Evolutionary conservation across 1,140 invertebrate genomes (phyloP).

Genomic region (Bradysia coprophila): DNA sequence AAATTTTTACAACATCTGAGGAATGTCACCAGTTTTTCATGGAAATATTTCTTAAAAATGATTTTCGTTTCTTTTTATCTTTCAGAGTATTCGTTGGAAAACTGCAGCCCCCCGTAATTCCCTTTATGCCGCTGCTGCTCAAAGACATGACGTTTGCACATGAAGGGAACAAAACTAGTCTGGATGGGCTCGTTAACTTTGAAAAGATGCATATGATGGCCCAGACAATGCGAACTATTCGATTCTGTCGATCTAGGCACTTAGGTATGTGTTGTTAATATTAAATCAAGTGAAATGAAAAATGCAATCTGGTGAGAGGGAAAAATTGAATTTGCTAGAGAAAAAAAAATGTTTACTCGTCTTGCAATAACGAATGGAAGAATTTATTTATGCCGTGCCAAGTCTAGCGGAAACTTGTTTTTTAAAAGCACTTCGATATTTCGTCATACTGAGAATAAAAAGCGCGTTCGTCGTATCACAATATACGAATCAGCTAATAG

Average conservation of each 20-base stretch:
- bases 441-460: too few species aligned
- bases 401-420: neutral
- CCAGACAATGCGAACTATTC: conserved; percentile 58
- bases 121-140: conserved; percentile 69
- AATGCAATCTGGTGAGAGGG: neutral
- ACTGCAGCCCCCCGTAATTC: conserved; percentile 60
- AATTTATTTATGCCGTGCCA: too few species aligned
- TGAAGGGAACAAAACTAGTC: conserved; percentile 75
- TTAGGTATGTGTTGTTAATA: conserved; percentile 30
- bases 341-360: neutral
- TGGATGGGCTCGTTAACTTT: conserved; percentile 71
- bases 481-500: too few species aligned
- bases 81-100: conserved; percentile 50
- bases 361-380: too few species aligned
- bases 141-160: conserved; percentile 84
- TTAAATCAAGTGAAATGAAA: neutral
- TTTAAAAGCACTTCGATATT: neutral
- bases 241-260: conserved; percentile 50
- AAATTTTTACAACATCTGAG: too few species aligned
- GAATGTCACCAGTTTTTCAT: too few species aligned
- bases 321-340: neutral
- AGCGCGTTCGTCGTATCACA: too few species aligned
- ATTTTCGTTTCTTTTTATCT: neutral
- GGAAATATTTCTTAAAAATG: too few species aligned
- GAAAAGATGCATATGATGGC: conserved; percentile 87